Evolutionary conservation across 2,797 vertebrate species (phyloP).

Genomic region (Cuniculus paca): DNA sequence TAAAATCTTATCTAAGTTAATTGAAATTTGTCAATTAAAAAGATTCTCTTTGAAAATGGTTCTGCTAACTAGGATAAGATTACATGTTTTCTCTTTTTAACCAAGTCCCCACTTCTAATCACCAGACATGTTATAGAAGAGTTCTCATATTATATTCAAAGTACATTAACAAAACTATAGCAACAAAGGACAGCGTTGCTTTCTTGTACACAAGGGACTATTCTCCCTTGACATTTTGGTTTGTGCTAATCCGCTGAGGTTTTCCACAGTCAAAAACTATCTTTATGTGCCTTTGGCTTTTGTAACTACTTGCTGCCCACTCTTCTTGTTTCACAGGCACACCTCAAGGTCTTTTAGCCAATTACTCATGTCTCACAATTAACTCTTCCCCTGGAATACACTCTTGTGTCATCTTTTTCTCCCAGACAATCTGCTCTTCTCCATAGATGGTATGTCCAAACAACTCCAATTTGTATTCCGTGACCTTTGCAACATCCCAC

Average conservation of each 20-base stretch:
- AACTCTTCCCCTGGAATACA: constrained; percentile 79
- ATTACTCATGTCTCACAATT: constrained; percentile 75
- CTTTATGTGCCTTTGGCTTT: constrained; percentile 73
- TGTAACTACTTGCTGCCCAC: constrained; percentile 75
- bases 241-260: constrained; percentile 37
- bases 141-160: not conserved
- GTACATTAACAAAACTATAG: not conserved
- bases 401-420: constrained; percentile 78
- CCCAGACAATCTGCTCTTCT: constrained; percentile 79
- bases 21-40: constrained; percentile 51
- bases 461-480: constrained; percentile 78
- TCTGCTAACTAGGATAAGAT: constrained; percentile 9
- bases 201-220: not conserved
- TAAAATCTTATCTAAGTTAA: constrained; percentile 51
- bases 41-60: constrained; percentile 1
- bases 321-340: constrained; percentile 70
- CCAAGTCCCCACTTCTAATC: not conserved
- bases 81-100: constrained; percentile 15
- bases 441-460: constrained; percentile 81
- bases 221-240: not conserved
- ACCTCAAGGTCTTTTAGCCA: constrained; percentile 71
- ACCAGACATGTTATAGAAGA: constrained; percentile 39
- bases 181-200: not conserved
- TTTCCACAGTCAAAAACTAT: constrained; percentile 66
- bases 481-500: constrained; percentile 83